Percentiles rank a stretch among this genome's conserved stretches.
Evolutionary conservation across 2,888 invertebrate species (phyloP).

Genomic region (Eristalinus sepulchralis): DNA sequence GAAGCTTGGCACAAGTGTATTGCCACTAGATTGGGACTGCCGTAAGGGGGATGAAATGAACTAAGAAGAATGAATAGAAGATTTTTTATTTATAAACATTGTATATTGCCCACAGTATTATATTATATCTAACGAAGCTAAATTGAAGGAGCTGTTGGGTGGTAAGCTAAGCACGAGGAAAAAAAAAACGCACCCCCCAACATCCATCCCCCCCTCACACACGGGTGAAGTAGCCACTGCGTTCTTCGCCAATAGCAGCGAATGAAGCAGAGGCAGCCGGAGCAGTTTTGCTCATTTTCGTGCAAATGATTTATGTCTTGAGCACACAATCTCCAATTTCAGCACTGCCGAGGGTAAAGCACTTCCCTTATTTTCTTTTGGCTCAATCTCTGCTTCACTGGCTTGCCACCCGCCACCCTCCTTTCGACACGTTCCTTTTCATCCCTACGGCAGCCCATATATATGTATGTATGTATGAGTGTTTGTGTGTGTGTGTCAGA

Average conservation of each 20-base stretch:
- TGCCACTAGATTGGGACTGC: too few relatives aligned
- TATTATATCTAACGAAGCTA: too few relatives aligned
- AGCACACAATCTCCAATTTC: conserved; percentile 19
- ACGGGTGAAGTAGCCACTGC: background rate
- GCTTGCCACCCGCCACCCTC: background rate
- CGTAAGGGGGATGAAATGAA: too few relatives aligned
- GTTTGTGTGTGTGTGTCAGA: background rate
- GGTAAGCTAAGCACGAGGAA: background rate
- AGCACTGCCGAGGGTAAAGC: background rate
- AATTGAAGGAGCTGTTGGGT: background rate
- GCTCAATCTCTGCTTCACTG: background rate
- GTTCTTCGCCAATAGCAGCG: background rate
- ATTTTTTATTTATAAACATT: too few relatives aligned
- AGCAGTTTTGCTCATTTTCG: conserved; percentile 36
- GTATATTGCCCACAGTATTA: too few relatives aligned
- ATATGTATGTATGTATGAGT: background rate
- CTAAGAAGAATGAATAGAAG: too few relatives aligned
- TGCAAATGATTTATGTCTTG: conserved; percentile 47
- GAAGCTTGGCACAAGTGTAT: too few relatives aligned
- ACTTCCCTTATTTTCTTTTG: background rate
- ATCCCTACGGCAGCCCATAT: background rate
- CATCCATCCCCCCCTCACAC: background rate
- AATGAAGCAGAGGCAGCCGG: conserved; percentile 25
- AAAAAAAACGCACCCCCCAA: background rate
- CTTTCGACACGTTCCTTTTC: background rate